Conservation (phyloP, 2,113 vertebrate genomes). For the Halichoeres trimaculatus region DNA sequence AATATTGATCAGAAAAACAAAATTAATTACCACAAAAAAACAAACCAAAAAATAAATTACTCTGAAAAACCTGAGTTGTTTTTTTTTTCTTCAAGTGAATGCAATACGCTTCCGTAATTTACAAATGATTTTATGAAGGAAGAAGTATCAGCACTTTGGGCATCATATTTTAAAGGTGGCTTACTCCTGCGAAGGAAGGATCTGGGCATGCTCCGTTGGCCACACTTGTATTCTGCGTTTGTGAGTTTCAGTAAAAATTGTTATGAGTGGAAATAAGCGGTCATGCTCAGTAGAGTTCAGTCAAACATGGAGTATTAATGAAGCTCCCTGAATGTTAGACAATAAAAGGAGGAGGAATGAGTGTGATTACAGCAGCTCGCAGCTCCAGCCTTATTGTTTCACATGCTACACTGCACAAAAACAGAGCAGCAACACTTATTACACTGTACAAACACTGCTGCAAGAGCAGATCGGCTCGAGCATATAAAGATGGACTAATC, state of each 20-base stretch:
- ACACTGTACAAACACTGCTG: slow-evolving; percentile 46
- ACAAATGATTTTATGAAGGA: too few species aligned
- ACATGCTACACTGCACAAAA: slow-evolving; percentile 67
- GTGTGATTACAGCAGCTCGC: slow-evolving; percentile 54
- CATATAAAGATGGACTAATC: slow-evolving; percentile 66
- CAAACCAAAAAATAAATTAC: too few species aligned
- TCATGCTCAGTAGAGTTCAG: background rate
- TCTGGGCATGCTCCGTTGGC: background rate
- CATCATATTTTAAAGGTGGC: too few species aligned
- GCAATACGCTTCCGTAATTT: too few species aligned
- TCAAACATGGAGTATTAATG: slow-evolving; percentile 22
- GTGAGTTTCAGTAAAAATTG: slow-evolving; percentile 18
- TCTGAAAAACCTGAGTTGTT: too few species aligned
- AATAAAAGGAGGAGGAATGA: slow-evolving; percentile 50
- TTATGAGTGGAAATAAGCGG: slow-evolving; percentile 4
- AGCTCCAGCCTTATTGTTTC: slow-evolving; percentile 53
- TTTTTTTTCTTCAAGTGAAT: too few species aligned
- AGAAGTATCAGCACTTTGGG: too few species aligned
- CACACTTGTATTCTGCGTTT: background rate
- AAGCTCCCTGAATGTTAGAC: slow-evolving; percentile 41
- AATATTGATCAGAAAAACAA: too few species aligned
- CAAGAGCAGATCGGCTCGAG: slow-evolving; percentile 51
- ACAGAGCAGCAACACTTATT: slow-evolving; percentile 43
- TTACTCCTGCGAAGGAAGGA: too few species aligned
- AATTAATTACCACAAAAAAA: too few species aligned